phyloP scores from a whole-genome alignment of 1,140 invertebrate species.

The Ctenoplectra terminalis region DNA sequence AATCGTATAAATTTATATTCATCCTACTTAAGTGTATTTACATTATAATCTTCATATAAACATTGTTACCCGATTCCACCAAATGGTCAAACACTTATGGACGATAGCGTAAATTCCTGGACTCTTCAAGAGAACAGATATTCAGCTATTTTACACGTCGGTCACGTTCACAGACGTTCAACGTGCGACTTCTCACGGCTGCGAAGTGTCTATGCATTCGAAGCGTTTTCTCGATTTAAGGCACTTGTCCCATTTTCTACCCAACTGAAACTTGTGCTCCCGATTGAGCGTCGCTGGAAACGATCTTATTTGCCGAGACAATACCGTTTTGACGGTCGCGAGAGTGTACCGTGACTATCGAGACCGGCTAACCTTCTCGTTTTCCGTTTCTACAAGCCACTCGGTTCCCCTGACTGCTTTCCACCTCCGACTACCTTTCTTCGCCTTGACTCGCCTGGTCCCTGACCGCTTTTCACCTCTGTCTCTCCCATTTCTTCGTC shows the following conservation, averaged over 20 bases:
- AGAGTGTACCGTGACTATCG: conserved; percentile 10
- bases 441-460: conserved; percentile 4
- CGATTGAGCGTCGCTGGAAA: background rate
- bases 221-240: background rate
- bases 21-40: too few species aligned
- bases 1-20: too few species aligned
- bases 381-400: background rate
- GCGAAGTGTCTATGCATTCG: background rate
- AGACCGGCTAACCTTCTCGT: background rate
- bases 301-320: conserved; percentile 39
- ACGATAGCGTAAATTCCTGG: too few species aligned
- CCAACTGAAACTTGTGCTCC: too few species aligned
- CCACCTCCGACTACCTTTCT: background rate
- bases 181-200: too few species aligned
- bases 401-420: background rate
- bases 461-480: background rate
- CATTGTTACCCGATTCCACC: too few species aligned
- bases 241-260: background rate
- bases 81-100: too few species aligned
- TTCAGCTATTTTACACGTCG: background rate
- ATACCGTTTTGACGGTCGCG: conserved; percentile 12
- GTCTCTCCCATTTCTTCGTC: background rate
- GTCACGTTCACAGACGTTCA: background rate
- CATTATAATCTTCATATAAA: too few species aligned
- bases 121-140: too few species aligned